Evolutionary conservation across 2,888 invertebrate species (phyloP).

Genomic region (Heliconius charithonia): DNA sequence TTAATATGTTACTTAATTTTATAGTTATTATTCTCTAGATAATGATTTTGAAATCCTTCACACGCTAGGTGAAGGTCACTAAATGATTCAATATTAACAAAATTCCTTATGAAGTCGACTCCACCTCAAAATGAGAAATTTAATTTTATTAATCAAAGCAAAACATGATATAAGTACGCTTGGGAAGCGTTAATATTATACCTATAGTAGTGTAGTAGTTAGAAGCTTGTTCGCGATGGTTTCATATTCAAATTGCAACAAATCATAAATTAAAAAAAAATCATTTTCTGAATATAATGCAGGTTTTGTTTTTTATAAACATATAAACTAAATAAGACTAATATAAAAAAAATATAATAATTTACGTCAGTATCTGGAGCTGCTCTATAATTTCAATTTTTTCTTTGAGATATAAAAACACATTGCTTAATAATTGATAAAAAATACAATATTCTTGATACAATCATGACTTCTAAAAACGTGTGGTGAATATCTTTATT

Average conservation of each 20-base stretch:
- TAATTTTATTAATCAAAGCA: background rate
- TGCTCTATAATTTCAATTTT: too few relatives aligned
- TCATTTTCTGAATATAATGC: background rate
- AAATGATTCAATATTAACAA: slow-evolving; percentile 2
- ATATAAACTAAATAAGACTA: too few relatives aligned
- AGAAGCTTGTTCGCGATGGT: too few relatives aligned
- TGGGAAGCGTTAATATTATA: too few relatives aligned
- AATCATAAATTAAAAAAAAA: background rate
- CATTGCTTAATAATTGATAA: background rate
- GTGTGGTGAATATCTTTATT: slow-evolving; percentile 5
- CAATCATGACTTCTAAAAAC: background rate
- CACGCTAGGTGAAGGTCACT: slow-evolving; percentile 30
- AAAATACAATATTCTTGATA: background rate
- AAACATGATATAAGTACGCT: background rate
- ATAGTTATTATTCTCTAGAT: background rate
- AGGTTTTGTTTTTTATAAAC: too few relatives aligned
- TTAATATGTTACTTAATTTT: slow-evolving; percentile 27
- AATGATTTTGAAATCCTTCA: slow-evolving; percentile 12
- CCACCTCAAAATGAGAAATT: background rate
- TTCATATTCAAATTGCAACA: too few relatives aligned
- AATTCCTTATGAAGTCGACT: background rate
- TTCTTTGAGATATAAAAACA: too few relatives aligned
- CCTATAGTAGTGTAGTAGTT: too few relatives aligned
- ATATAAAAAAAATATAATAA: too few relatives aligned
- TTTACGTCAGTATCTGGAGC: too few relatives aligned